phyloP scores from a whole-genome alignment of 2,113 vertebrate species.

The Pterocles gutturalis region DNA sequence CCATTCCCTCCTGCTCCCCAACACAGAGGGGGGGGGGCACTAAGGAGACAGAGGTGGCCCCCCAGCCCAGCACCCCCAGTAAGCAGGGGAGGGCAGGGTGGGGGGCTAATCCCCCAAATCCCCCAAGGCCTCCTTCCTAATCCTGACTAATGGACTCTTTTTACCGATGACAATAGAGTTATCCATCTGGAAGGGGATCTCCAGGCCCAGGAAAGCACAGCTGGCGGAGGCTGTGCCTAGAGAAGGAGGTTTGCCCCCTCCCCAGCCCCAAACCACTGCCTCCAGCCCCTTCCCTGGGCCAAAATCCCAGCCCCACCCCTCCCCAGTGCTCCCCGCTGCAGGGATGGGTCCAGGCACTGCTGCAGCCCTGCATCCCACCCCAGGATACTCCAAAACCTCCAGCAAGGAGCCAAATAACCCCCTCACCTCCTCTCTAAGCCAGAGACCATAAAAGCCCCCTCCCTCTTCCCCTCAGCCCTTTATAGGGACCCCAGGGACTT shows the following conservation, averaged over 20 bases:
- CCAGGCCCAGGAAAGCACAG: constrained; percentile 6
- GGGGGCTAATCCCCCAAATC: constrained; percentile 38
- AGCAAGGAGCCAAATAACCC: accelerated
- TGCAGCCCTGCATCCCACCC: neutral
- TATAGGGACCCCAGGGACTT: neutral
- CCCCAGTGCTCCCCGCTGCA: neutral
- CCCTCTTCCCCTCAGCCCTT: neutral
- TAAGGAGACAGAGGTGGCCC: neutral
- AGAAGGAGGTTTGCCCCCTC: neutral
- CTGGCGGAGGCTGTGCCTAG: neutral
- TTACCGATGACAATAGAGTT: constrained; percentile 14
- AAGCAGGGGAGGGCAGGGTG: neutral
- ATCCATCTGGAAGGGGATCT: constrained; percentile 58
- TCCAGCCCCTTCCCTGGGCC: neutral
- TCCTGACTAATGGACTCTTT: constrained; percentile 64
- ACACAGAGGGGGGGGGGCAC: accelerated
- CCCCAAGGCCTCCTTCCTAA: neutral
- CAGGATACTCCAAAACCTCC: accelerated
- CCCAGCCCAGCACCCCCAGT: accelerated
- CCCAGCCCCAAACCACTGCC: neutral
- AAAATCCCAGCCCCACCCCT: neutral
- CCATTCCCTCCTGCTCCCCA: neutral
- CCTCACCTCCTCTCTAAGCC: neutral
- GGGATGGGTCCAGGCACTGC: accelerated
- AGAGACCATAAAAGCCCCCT: accelerated